Evolutionary conservation across 2,797 vertebrate genomes (phyloP), one percentile per base, ranked within the genome.

Genomic region (Babyrousa celebensis): DNA sequence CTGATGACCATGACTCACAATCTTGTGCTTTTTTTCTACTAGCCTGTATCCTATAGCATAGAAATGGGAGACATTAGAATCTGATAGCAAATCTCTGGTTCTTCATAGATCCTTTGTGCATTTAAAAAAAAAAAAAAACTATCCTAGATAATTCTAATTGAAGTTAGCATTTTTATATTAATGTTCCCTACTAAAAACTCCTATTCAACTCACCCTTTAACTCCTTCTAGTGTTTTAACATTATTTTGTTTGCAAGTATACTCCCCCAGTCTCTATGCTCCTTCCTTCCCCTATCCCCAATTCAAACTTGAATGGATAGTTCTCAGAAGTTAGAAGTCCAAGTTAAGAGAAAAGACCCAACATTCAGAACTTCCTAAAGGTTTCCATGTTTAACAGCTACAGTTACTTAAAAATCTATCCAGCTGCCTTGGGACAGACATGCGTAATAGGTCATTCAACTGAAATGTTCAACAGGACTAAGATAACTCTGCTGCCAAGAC

Each of bases 391-490:
- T 84, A 56, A 82, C 32, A 58, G 18, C 17, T 62, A 2, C 36
- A 56, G 18, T 96, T 32, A 36, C 72, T 88, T 85, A 85, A 89
- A 72, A 91, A 72, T 88, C 20, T 94, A 8, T 82, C 29, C 72
- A 85, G 29, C 23, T 93, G 21, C 8, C 10, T 17, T 91, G 36
- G 9, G 16, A 72, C 48, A 94, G 10, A 18, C 27, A 58, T 70
- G 5, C 63, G 93, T 85, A 87, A 90, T 54, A 92, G 18, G 56
- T 80, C 63, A 63, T 74, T 95, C 48, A 92, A 6, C 65, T 70
- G 27, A 83, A 72, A 25, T 63, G 25, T 82, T 72, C 82, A 32
- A 12, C 10, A 48, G 4, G 32, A 90, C 14, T 70, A 43, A 79
- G 72, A 80, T 70, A 83, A 92, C 7, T 63, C 70, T 85, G 7